Base-by-base conservation (phyloP, 2,888 invertebrate species). In the Dasysyrphus albostriatus region DNA sequence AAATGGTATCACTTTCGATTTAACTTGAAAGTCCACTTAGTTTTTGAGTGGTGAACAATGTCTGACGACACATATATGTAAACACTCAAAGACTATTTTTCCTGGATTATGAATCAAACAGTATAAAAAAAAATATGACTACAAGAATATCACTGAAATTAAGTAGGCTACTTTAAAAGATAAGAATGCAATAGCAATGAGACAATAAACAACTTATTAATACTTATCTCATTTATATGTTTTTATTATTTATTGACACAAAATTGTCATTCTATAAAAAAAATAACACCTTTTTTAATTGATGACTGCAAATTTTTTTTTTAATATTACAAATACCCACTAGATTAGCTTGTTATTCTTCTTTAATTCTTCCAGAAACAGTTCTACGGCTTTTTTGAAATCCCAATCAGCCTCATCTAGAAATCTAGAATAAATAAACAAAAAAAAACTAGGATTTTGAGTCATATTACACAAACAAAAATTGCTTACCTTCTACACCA, bases 341-440 rank as follows among this genome's bases (percentile, higher is more conserved):
- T 58, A 39, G 5, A 61, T 12, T 4, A 61, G 91, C 24, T 92
- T 88, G 61, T 90, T 88, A 3, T 90, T 89, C 10, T 63, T 72
- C 0, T 88, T 59, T 9, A 88, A 83, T 74, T 90, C 89, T 14
- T 83, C 37, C 9, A 90, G 19, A 39, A 91, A 92, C 32, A 89
- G 56, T 19, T 90, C 80, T 4, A 91, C 39, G 0, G 92, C 90
- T 1, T 74, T 44, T 24, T 90, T 70, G 14, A 91, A 90, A 12
- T 91, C 80, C 92, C 92, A 92, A 29, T 90, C 83, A 3, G 90
- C 91, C 16, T 90, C 90, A 16, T 91, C 91, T 8, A 92, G 82
- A 49, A 91, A 89, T 44, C 91, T 90, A 67, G 3, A 87, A 56
- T 6, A 39, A 12, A 59, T 1, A 59, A 6, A 29, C 0, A 8